phyloP scores from a whole-genome alignment of 2,113 vertebrate genomes.

The Hypanus sabinus region DNA sequence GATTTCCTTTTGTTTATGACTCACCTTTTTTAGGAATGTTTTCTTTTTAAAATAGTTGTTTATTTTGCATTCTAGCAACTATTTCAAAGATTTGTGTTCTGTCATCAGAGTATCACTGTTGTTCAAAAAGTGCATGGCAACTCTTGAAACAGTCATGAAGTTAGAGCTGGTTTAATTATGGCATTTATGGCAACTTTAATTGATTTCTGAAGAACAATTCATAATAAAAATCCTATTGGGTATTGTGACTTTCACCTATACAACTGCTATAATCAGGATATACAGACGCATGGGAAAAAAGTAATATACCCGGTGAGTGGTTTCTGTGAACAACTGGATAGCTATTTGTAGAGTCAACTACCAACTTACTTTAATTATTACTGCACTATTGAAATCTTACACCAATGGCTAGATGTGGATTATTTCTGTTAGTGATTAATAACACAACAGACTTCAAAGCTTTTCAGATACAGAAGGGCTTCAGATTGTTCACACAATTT shows the following conservation, averaged over 20 bases:
- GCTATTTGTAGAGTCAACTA: neutral
- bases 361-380: conserved; percentile 11
- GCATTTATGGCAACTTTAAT: neutral
- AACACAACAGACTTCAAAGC: neutral
- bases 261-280: neutral
- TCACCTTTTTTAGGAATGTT: neutral
- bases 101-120: neutral
- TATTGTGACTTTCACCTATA: neutral
- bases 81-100: neutral
- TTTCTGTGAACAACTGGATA: neutral
- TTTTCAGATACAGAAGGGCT: neutral
- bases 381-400: neutral
- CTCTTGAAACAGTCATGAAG: neutral
- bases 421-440: conserved; percentile 34
- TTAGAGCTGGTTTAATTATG: neutral
- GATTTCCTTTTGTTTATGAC: too few relatives aligned
- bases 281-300: neutral
- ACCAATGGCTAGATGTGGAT: neutral
- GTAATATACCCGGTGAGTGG: neutral
- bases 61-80: neutral
- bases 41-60: neutral
- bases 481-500: neutral
- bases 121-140: neutral
- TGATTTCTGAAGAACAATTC: neutral
- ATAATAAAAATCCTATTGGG: neutral